These are phyloP conservation scores for Epinotia demarniana DNA, from an alignment of 2,888 invertebrate genomes.

Conservation along the genomic window DNA sequence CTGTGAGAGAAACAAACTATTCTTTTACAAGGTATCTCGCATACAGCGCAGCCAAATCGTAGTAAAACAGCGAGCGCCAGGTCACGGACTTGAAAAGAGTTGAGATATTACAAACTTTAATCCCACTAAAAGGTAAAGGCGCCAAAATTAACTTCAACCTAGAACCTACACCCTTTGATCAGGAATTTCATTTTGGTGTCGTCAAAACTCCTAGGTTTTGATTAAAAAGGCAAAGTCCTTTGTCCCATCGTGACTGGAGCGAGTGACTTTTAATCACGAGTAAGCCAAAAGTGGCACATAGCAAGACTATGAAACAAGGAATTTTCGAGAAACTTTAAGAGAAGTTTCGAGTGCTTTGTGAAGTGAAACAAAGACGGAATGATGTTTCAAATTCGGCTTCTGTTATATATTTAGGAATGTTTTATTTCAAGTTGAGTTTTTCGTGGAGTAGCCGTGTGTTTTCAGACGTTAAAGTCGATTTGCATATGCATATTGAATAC, in stretches of 20 bases:
- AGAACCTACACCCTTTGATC: conserved; percentile 39
- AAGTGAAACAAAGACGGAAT: conserved; percentile 42
- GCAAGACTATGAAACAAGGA: conserved; percentile 43
- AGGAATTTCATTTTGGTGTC: conserved; percentile 47
- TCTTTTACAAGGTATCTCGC: conserved; percentile 1
- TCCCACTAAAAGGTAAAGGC: conserved; percentile 25
- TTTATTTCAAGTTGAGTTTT: background rate
- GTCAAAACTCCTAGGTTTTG: conserved; percentile 47
- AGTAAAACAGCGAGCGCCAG: background rate
- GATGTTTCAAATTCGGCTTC: conserved; percentile 36
- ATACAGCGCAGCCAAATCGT: conserved; percentile 13
- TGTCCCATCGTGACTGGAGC: conserved; percentile 43
- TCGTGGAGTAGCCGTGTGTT: background rate
- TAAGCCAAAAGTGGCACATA: conserved; percentile 40
- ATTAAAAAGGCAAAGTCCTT: conserved; percentile 49
- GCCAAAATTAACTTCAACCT: conserved; percentile 34
- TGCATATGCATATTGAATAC: background rate
- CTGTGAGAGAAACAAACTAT: conserved; percentile 3
- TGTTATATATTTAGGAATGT: conserved; percentile 17
- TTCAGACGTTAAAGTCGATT: background rate
- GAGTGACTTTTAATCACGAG: conserved; percentile 47
- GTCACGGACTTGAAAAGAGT: conserved; percentile 22
- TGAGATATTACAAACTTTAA: conserved; percentile 19
- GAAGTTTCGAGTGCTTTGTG: conserved; percentile 56
- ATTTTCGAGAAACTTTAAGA: conserved; percentile 51